Evolutionary conservation across 2,113 vertebrate species (phyloP).

Genomic region (Mustela nigripes): DNA sequence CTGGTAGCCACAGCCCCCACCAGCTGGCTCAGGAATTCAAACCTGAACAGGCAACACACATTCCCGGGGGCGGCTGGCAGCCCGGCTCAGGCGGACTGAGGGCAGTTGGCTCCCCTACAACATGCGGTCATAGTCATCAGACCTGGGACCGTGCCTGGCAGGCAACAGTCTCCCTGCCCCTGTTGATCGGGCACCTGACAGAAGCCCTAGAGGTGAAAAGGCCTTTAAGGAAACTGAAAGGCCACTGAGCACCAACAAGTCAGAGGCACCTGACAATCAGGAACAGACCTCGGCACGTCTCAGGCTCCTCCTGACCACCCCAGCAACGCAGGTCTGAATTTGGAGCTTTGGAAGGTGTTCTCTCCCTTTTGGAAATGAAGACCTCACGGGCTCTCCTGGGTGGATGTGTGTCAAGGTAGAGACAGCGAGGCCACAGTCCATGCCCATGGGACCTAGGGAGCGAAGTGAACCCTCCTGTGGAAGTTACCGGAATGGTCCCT

Average conservation of each 20-base stretch:
- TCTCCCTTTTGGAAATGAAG: background rate
- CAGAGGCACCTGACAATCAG: no score
- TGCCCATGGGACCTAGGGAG: background rate
- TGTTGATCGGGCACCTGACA: background rate
- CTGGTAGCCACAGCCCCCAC: constrained; percentile 34
- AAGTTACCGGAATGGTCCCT: background rate
- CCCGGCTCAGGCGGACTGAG: background rate
- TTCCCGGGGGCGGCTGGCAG: background rate
- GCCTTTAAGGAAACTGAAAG: rapidly evolving
- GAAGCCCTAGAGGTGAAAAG: background rate
- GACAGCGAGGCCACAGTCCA: background rate
- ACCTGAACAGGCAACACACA: rapidly evolving
- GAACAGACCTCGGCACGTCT: background rate
- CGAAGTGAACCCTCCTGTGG: background rate
- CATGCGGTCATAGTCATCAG: background rate
- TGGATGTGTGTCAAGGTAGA: background rate
- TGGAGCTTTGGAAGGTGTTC: background rate
- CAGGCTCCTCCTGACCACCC: background rate
- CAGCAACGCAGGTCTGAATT: background rate
- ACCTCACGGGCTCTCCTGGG: background rate
- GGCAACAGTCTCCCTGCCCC: rapidly evolving
- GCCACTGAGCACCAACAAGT: background rate
- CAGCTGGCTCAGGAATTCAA: constrained; percentile 62
- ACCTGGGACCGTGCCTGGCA: background rate
- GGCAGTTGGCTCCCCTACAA: background rate